Evolutionary conservation across 2,888 invertebrate species (phyloP), one percentile per base, ranked within the genome.

Genomic region (Sthenelais limicola): DNA sequence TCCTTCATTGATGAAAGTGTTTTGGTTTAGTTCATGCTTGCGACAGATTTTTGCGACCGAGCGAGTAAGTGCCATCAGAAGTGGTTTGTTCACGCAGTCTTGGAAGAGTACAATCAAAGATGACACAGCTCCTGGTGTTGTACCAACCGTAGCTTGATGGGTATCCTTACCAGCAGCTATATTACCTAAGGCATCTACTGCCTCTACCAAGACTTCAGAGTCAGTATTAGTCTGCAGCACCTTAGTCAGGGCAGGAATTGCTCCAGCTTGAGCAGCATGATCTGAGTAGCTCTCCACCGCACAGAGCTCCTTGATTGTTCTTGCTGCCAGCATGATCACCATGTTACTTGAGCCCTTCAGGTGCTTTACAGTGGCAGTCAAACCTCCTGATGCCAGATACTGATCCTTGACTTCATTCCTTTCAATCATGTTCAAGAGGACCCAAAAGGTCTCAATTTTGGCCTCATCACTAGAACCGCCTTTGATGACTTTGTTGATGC

Each of bases 101-200:
- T 83, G 82, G 70, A 83, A 84, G 32, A 83, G 76, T 7, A 67
- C 76, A 7, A 84, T 81, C 3, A 86, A 73, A 9, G 80, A 69
- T 21, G 97, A 71, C 3, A 85, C 73, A 0, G 79, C 79, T 3
- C 80, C 81, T 3, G 78, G 79, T 12, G 79, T 78, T 43, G 71
- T 79, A 18, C 83, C 83, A 9, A 85, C 77, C 9, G 81, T 73
- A 32, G 71, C 68, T 66, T 85, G 82, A 54, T 83, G 82, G 26
- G 76, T 77, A 1, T 74, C 24, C 0, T 80, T 79, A 1, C 79
- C 80, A 18, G 81, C 80, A 0, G 83, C 82, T 43, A 87, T 82
- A 68, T 80, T 81, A 7, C 83, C 83, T 0, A 87, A 71, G 12
- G 82, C 82, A 54, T 84, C 80, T 0, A 83, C 79, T 7, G 78